Conservation (phyloP, 2,113 vertebrate genomes). For the Gallinago jamesoni region DNA sequence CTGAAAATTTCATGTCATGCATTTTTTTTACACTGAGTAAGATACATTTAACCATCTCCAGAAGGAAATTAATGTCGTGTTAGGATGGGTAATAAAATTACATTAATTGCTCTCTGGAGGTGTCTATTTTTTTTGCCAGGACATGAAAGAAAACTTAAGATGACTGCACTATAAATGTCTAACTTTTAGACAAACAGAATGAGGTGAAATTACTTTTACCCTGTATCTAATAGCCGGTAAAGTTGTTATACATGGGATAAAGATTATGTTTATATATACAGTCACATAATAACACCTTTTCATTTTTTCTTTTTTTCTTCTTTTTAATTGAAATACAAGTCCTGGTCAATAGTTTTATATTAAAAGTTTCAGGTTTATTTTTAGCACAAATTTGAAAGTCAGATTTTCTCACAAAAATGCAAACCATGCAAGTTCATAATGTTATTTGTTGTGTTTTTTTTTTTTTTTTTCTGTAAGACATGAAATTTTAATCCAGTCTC, state of each 20-base stretch:
- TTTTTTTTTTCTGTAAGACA: not conserved
- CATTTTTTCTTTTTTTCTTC: not conserved
- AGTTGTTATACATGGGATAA: not conserved
- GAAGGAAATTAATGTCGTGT: not conserved
- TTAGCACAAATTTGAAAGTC: not conserved
- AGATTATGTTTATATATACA: not conserved
- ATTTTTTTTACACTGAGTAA: not conserved
- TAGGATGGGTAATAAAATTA: not conserved
- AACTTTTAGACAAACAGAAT: not conserved
- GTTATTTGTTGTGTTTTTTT: not conserved
- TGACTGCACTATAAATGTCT: not conserved
- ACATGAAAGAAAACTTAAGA: not conserved
- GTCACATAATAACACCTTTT: fast-evolving
- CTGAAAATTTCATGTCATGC: not conserved
- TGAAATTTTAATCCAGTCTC: not conserved
- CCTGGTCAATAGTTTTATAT: not conserved
- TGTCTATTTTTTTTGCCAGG: not conserved
- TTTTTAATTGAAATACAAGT: not conserved
- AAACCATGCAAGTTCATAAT: not conserved
- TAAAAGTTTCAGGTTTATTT: not conserved
- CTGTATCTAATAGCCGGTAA: not conserved
- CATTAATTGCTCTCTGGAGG: not conserved
- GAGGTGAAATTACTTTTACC: not conserved
- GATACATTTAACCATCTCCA: not conserved
- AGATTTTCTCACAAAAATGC: not conserved